Conservation (phyloP, 2,113 vertebrate species). For the Osmerus eperlanus region DNA sequence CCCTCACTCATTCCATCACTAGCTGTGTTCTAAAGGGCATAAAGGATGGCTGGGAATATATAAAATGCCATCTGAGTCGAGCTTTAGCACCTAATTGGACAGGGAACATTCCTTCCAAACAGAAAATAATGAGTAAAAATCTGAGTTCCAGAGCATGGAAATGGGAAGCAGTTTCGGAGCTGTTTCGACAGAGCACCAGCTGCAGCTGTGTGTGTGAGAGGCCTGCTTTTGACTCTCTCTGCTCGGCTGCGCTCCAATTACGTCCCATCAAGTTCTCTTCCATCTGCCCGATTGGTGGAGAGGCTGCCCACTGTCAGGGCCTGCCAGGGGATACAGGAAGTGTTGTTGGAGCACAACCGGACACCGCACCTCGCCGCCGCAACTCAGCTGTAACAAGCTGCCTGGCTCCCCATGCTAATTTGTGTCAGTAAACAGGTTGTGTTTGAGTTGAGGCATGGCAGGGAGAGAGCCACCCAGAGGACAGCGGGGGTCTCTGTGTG, state of each 20-base stretch:
- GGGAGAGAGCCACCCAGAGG: conserved; percentile 22
- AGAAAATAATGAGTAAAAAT: conserved; percentile 33
- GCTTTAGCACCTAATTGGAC: conserved; percentile 55
- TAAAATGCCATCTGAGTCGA: conserved; percentile 42
- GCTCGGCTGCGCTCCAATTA: conserved; percentile 58
- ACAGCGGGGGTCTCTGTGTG: conserved; percentile 1
- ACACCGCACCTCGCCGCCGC: conserved; percentile 31
- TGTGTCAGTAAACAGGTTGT: conserved; percentile 54
- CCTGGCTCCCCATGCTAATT: conserved; percentile 44
- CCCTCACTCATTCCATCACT: too few species aligned
- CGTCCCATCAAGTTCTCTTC: conserved; percentile 37
- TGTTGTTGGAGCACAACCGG: conserved; percentile 28
- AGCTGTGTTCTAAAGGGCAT: too few species aligned
- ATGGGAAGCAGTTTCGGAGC: conserved; percentile 53
- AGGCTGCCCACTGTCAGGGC: conserved; percentile 25
- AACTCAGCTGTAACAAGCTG: conserved; percentile 49
- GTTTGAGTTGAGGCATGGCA: conserved; percentile 35
- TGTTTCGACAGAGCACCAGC: conserved; percentile 51
- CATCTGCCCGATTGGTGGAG: conserved; percentile 33
- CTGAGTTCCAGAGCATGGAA: not conserved
- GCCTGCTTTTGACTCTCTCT: conserved; percentile 33
- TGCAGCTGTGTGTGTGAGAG: conserved; percentile 21
- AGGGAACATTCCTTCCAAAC: conserved; percentile 35
- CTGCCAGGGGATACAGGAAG: conserved; percentile 36
- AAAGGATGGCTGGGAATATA: conserved; percentile 22